Evolutionary conservation across 2,888 invertebrate genomes (phyloP), one percentile per base, ranked within the genome.

Genomic region (Nudaria mundana): DNA sequence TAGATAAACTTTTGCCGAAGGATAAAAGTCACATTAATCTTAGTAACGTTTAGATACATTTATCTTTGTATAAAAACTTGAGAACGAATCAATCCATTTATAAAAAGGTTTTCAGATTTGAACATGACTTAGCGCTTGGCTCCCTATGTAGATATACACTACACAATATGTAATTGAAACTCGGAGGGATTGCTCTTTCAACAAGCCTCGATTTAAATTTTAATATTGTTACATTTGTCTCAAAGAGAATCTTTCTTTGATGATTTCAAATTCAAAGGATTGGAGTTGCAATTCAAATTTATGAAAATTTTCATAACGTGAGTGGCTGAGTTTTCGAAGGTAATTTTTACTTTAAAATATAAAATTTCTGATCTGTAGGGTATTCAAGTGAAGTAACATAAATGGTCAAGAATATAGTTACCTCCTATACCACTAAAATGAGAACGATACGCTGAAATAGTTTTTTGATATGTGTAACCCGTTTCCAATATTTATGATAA

Each of bases 211-310:
- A 30, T 40, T 34, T 5, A 32, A 32, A 39, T 39, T 40, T 44
- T 25, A 42, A 44, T 43, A 43, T 48, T 18, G 36, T 24, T 36
- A 46, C 40, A 36, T 42, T 48, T 16, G n/a, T 39, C 14, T 46
- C 46, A 46, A 51, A 50, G 41, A 15, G 25, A 44, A 26, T 43
- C 22, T 30, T 24, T 35, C 37, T 46, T 51, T 43, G 40, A 44
- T 44, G 44, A 43, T 47, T 37, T 41, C 34, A 37, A 54, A 45
- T 44, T 48, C 47, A 48, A 49, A 49, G 46, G 36, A 31, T 45
- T 37, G 30, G 35, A 22, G 32, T 49, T 48, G 52, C 52, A 44
- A 46, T 52, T 55, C 37, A 48, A 46, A 54, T 56, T 40, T 53
- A 54, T 56, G 44, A 38, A 45, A 57, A 48, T n/a, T n/a, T n/a